Evolutionary conservation across 2,888 invertebrate genomes (phyloP), one percentile per base, ranked within the genome.

Genomic region (Teleiodes luculella): DNA sequence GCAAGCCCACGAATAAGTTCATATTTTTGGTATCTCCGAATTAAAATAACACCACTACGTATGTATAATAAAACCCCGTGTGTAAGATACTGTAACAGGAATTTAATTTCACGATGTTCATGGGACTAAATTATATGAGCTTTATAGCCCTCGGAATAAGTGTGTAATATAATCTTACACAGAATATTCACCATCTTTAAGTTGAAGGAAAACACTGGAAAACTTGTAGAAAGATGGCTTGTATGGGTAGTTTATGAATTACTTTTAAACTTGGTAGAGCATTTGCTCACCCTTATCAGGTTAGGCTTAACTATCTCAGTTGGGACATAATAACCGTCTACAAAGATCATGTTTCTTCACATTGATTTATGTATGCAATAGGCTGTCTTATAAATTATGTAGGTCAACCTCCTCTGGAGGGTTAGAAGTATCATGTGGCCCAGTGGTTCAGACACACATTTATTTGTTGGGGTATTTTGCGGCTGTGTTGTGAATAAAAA

Each of bases 291-390:
- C n/a, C 16, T 37, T 37, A 10, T 37, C 37, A 16, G 16, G 37
- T 6, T 37, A 37, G 37, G 37, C 8, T 8, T 8, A 16, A 6
- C 37, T 18, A 16, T 16, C 16, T 5, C 14, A 14, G 37, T 20
- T 41, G 30, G 13, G 46, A n/a, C n/a, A n/a, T n/a, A n/a, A n/a
- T n/a, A n/a, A n/a, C n/a, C n/a, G n/a, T 39, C 7, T 39, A 13
- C 16, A 13, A 13, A 39, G 16, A 14, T 4, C n/a, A 39, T 13
- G 4, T 2, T 3, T 11, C 49, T 18, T 13, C 36, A 16, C 37
- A 43, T 55, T 55, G 55, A 55, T 55, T 52, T 52, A 55, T 20
- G 35, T 20, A 31, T 14, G 48, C 16, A 48, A 52, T 49, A 24
- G 13, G 36, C 28, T 14, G 28, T 18, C 52, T 49, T 20, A 45